These are phyloP conservation scores for Euthynnus affinis DNA, from an alignment of 2,797 vertebrate genomes.

Conservation along the genomic window DNA sequence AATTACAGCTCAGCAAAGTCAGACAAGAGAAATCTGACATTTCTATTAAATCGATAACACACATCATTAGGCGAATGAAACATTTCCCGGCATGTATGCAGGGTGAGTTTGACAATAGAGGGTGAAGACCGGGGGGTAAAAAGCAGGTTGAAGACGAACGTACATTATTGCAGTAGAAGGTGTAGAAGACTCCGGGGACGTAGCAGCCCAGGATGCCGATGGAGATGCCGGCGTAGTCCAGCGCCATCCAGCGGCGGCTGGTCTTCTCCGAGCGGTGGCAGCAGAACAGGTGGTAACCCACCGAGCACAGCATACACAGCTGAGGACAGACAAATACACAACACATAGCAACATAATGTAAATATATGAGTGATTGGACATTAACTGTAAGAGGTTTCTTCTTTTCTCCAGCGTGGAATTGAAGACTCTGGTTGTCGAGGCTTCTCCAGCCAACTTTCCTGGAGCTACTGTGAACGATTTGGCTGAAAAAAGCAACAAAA, in stretches of 20 bases:
- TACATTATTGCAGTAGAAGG: conserved; percentile 97
- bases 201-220: conserved; percentile 97
- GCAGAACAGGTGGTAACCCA: conserved; percentile 95
- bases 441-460: too few relatives aligned
- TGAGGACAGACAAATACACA: conserved; percentile 55
- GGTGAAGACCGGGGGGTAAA: too few relatives aligned
- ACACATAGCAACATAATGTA: too few relatives aligned
- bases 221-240: conserved; percentile 95
- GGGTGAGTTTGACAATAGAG: too few relatives aligned
- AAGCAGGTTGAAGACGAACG: conserved; percentile 65
- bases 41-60: not conserved
- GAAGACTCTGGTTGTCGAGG: conserved; percentile 1
- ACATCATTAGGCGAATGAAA: not conserved
- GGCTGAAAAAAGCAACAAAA: too few relatives aligned
- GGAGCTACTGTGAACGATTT: too few relatives aligned
- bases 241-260: conserved; percentile 95
- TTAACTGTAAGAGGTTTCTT: too few relatives aligned
- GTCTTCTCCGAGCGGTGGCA: conserved; percentile 98
- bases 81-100: too few relatives aligned
- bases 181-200: conserved; percentile 96
- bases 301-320: conserved; percentile 97
- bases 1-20: too few relatives aligned
- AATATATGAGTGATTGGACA: too few relatives aligned
- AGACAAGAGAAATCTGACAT: too few relatives aligned
- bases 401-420: conserved; percentile 4